Percentiles rank a stretch among this genome's conserved stretches.
These are phyloP conservation scores for Nematolebias whitei DNA, from an alignment of 2,113 vertebrate species.

Conservation along the genomic window DNA sequence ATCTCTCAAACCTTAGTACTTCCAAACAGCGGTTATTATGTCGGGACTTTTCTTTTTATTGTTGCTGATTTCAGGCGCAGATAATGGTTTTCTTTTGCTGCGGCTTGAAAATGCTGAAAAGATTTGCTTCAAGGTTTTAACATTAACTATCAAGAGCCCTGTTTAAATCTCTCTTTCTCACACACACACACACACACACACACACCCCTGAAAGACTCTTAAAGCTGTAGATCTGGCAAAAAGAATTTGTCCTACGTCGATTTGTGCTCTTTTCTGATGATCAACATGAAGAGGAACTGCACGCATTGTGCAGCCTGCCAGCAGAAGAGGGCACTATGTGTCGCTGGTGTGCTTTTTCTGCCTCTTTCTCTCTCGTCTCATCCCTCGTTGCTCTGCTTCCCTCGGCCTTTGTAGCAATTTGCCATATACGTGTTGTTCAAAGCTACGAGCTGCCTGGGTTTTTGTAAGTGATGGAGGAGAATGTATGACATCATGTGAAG, in stretches of 20 bases:
- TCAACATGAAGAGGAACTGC: slow-evolving; percentile 27
- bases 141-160: not conserved
- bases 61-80: slow-evolving; percentile 1
- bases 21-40: not conserved
- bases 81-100: not conserved
- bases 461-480: not conserved
- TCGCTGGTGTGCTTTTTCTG: slow-evolving; percentile 54
- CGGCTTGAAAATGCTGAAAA: not conserved
- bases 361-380: slow-evolving; percentile 19
- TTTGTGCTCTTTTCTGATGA: slow-evolving; percentile 31
- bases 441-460: slow-evolving; percentile 17
- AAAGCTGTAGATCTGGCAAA: slow-evolving; percentile 6
- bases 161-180: no score
- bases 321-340: slow-evolving; percentile 84
- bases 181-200: no score
- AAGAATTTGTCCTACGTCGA: slow-evolving; percentile 7
- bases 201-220: not conserved
- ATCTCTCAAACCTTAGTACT: no score
- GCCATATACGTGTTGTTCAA: slow-evolving; percentile 29
- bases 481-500: slow-evolving; percentile 10
- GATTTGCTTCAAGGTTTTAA: slow-evolving; percentile 14
- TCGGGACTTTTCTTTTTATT: slow-evolving; percentile 5
- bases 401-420: slow-evolving; percentile 29
- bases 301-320: slow-evolving; percentile 58
- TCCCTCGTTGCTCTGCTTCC: slow-evolving; percentile 32